Evolutionary conservation across 1,140 invertebrate species (phyloP).

Genomic region (Trichonephila clavipes): DNA sequence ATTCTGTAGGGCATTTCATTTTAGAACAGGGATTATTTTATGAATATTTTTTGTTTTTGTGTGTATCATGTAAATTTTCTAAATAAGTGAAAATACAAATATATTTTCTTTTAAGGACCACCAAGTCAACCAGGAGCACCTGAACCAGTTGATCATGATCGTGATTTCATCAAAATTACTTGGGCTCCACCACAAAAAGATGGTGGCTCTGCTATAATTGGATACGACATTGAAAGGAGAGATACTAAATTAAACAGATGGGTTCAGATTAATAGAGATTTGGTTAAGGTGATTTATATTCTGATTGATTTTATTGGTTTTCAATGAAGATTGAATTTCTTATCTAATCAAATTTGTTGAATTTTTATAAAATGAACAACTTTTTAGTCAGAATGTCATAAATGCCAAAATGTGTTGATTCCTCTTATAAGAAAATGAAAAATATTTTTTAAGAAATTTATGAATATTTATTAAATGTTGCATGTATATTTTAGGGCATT

Average conservation of each 20-base stretch:
- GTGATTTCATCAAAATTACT: slow-evolving; percentile 94
- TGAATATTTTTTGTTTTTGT: too few relatives aligned
- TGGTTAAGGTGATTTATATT: slow-evolving; percentile 62
- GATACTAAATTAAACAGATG: slow-evolving; percentile 96
- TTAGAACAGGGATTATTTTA: too few relatives aligned
- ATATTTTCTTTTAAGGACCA: slow-evolving; percentile 83
- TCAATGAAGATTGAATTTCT: neutral
- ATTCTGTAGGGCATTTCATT: too few relatives aligned
- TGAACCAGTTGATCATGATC: slow-evolving; percentile 92
- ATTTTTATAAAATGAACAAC: too few relatives aligned
- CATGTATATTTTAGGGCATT: slow-evolving; percentile 81
- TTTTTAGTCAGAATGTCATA: too few relatives aligned
- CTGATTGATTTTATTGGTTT: neutral
- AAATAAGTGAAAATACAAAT: neutral
- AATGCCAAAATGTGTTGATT: too few relatives aligned
- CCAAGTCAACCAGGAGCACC: slow-evolving; percentile 95
- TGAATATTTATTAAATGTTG: neutral
- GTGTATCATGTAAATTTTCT: neutral
- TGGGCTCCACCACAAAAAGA: slow-evolving; percentile 95
- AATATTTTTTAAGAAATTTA: too few relatives aligned
- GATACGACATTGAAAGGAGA: slow-evolving; percentile 95
- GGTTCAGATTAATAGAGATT: slow-evolving; percentile 91
- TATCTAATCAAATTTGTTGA: too few relatives aligned
- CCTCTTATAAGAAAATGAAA: too few relatives aligned
- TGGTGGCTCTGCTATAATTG: slow-evolving; percentile 94